Conservation (phyloP, 2,113 vertebrate genomes). For the Parus major region DNA sequence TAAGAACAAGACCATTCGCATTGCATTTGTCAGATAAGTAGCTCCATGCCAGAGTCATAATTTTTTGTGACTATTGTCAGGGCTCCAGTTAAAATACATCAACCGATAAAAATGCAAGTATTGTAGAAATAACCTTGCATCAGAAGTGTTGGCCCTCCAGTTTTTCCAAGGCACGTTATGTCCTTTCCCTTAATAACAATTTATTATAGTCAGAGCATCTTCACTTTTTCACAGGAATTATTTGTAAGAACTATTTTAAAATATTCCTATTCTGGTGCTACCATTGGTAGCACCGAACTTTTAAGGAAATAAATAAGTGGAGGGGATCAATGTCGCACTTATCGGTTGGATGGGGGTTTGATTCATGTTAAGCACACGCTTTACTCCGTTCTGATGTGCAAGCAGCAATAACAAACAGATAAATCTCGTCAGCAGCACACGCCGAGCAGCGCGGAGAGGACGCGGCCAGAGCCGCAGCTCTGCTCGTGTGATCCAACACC, state of each 20-base stretch:
- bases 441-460: not conserved
- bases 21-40: constrained; percentile 76
- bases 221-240: not conserved
- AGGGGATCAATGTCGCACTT: not conserved
- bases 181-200: constrained; percentile 14
- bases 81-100: constrained; percentile 70
- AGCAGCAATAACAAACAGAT: not conserved
- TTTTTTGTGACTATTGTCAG: constrained; percentile 77
- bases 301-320: not conserved
- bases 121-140: constrained; percentile 76
- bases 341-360: constrained; percentile 25
- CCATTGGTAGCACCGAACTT: not conserved
- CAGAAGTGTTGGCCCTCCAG: constrained; percentile 18
- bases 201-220: not conserved
- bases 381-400: not conserved
- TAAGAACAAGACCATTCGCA: constrained; percentile 69
- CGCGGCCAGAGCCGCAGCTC: not conserved
- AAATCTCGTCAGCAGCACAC: not conserved
- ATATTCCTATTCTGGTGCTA: not conserved
- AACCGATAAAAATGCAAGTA: constrained; percentile 76
- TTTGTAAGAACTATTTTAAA: not conserved
- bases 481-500: not conserved
- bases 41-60: constrained; percentile 65
- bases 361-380: not conserved
- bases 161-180: not conserved